A percentile compares a stretch with the other conserved stretches of the same genome.
Conservation (phyloP, 2,113 vertebrate species). For the Larimichthys polyactis region DNA sequence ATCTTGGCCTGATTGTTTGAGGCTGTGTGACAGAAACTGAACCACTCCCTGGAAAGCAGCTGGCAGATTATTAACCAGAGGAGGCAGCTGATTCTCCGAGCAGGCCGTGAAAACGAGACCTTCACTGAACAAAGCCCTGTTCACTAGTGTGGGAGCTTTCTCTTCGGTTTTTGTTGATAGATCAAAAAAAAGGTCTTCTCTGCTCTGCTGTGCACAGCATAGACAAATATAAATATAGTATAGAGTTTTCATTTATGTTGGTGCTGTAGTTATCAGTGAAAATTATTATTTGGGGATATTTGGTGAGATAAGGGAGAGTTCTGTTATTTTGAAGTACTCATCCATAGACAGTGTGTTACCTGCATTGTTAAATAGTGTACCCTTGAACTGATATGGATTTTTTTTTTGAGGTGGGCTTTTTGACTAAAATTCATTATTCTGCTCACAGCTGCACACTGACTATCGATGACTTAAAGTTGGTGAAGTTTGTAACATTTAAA, state of each 20-base stretch:
- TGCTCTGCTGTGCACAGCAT: not conserved
- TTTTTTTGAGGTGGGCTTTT: too few species aligned
- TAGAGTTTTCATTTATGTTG: not conserved
- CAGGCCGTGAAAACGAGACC: not conserved
- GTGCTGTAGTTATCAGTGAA: not conserved
- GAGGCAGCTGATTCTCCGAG: not conserved
- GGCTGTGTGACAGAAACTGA: not conserved
- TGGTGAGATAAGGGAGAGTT: not conserved
- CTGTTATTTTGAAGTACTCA: not conserved
- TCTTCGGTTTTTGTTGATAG: not conserved
- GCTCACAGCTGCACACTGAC: too few species aligned
- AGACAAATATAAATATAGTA: not conserved
- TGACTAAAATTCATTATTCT: too few species aligned
- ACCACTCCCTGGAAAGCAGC: not conserved
- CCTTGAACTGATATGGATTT: too few species aligned
- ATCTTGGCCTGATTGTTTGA: not conserved
- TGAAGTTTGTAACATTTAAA: too few species aligned
- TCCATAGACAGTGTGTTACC: too few species aligned
- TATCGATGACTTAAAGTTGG: too few species aligned
- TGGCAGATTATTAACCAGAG: constrained; percentile 5
- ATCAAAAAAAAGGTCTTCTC: not conserved
- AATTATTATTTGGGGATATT: not conserved
- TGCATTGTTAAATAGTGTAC: too few species aligned
- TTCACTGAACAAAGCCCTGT: not conserved
- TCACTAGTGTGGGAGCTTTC: not conserved